A percentile compares a stretch with the other conserved stretches of the same genome.
Conservation (phyloP, 2,888 invertebrate species). For the Machimus atricapillus region DNA sequence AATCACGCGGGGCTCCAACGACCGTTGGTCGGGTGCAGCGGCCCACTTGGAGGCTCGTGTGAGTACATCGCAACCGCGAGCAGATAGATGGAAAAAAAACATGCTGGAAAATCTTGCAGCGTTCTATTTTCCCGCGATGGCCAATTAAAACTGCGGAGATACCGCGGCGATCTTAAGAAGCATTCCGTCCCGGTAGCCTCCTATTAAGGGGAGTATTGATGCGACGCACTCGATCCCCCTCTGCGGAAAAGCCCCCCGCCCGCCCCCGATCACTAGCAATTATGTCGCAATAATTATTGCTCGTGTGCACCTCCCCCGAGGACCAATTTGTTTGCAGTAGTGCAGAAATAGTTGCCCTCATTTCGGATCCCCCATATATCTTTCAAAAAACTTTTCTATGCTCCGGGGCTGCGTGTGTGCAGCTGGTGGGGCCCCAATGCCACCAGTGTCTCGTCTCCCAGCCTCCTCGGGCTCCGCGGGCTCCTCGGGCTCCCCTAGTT, state of each 20-base stretch:
- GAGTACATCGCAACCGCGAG: background rate
- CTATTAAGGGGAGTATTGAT: slow-evolving; percentile 3
- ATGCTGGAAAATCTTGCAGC: background rate
- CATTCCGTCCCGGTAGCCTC: background rate
- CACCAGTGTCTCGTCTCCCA: background rate
- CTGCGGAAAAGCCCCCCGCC: background rate
- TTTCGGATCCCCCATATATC: background rate
- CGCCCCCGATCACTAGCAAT: background rate
- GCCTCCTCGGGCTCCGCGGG: background rate
- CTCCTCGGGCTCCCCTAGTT: background rate
- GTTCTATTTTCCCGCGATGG: slow-evolving; percentile 34
- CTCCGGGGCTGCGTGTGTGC: background rate
- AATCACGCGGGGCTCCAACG: slow-evolving; percentile 47
- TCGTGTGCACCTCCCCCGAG: background rate
- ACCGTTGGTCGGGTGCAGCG: slow-evolving; percentile 17
- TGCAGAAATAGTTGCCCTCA: slow-evolving; percentile 26
- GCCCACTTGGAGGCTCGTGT: background rate
- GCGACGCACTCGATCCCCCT: background rate
- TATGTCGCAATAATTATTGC: slow-evolving; percentile 12
- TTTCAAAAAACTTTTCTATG: slow-evolving; percentile 10
- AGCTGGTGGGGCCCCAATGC: background rate
- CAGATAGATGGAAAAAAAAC: background rate
- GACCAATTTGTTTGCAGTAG: slow-evolving; percentile 1
- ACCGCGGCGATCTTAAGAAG: slow-evolving; percentile 28
- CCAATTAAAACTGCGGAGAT: slow-evolving; percentile 47